These are phyloP conservation scores for Villa cingulata DNA, from an alignment of 2,888 invertebrate species.

Conservation along the genomic window DNA sequence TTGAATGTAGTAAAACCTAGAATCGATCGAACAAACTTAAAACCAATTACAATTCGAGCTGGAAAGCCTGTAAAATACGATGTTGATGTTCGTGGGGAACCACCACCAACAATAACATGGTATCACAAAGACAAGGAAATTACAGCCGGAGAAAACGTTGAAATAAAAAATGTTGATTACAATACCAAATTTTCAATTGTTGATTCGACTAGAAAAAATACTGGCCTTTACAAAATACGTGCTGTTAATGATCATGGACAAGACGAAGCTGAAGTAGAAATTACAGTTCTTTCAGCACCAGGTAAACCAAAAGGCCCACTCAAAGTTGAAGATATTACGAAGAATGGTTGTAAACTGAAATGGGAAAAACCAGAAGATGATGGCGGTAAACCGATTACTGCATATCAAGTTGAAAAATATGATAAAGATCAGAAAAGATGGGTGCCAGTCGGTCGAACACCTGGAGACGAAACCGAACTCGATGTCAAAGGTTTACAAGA, in stretches of 20 bases:
- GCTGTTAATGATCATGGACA: constrained; percentile 84
- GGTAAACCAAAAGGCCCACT: constrained; percentile 80
- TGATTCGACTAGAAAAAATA: constrained; percentile 67
- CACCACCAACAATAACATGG: constrained; percentile 88
- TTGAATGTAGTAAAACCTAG: constrained; percentile 72
- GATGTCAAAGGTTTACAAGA: constrained; percentile 81
- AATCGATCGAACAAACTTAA: constrained; percentile 89
- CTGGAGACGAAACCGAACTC: constrained; percentile 67
- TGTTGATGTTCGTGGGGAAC: constrained; percentile 89
- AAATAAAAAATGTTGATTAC: constrained; percentile 76
- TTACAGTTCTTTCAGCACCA: constrained; percentile 74
- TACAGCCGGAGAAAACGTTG: constrained; percentile 51
- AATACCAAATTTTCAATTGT: constrained; percentile 76
- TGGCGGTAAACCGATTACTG: constrained; percentile 86
- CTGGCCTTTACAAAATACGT: constrained; percentile 78
- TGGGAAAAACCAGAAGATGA: constrained; percentile 94
- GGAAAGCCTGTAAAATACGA: constrained; percentile 88
- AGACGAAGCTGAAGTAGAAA: constrained; percentile 87
- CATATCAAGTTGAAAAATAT: constrained; percentile 85
- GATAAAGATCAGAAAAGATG: constrained; percentile 84
- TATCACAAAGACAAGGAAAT: constrained; percentile 66
- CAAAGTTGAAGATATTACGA: constrained; percentile 76
- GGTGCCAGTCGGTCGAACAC: constrained; percentile 83
- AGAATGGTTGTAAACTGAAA: constrained; percentile 75
- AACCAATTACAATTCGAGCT: constrained; percentile 75